Evolutionary conservation across 2,888 invertebrate species (phyloP).

Genomic region (Heteropelma amictum): DNA sequence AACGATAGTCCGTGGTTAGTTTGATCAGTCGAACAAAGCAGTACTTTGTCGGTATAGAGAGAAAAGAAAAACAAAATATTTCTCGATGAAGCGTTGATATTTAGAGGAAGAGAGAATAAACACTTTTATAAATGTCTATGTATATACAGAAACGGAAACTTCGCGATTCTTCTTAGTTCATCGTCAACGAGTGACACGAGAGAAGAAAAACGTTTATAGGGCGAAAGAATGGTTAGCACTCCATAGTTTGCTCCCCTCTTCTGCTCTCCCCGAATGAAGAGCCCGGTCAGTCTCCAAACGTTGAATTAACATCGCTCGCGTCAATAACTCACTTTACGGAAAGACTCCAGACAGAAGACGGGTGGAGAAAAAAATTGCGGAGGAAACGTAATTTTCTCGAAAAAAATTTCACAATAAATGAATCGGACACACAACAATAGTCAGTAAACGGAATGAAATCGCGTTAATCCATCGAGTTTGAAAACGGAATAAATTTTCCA

Average conservation of each 20-base stretch:
- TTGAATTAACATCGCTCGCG: background rate
- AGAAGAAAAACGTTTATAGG: too few relatives aligned
- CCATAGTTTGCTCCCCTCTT: background rate
- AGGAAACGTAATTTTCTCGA: too few relatives aligned
- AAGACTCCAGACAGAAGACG: background rate
- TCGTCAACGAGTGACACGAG: constrained; percentile 3
- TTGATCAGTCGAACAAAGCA: too few relatives aligned
- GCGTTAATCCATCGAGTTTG: too few relatives aligned
- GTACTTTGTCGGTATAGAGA: too few relatives aligned
- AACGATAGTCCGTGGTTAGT: background rate
- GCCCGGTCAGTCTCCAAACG: constrained; percentile 2
- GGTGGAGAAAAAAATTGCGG: background rate
- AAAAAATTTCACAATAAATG: too few relatives aligned
- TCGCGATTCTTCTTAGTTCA: background rate
- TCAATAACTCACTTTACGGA: constrained; percentile 3
- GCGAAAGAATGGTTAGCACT: constrained; percentile 24
- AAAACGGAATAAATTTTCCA: too few relatives aligned
- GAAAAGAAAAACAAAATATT: too few relatives aligned
- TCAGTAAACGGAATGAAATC: too few relatives aligned
- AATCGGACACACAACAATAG: too few relatives aligned
- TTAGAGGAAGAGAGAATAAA: background rate
- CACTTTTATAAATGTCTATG: background rate
- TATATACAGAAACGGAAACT: background rate
- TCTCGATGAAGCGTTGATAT: background rate
- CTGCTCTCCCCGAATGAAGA: background rate